phyloP scores from a whole-genome alignment of 2,113 vertebrate species.

The Esox niger region DNA sequence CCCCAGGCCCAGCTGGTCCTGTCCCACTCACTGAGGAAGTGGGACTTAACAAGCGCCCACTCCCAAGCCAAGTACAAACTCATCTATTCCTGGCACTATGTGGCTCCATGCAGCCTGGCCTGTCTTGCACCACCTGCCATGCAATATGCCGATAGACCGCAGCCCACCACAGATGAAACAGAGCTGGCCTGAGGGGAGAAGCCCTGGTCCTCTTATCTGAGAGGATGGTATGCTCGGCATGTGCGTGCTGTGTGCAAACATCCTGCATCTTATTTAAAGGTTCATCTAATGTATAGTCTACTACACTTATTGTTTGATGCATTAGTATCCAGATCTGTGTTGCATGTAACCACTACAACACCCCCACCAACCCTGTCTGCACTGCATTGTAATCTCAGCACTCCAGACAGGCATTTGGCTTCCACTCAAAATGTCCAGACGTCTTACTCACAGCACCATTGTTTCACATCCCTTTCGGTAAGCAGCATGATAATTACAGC shows the following conservation, averaged over 20 bases:
- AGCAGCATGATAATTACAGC: constrained; percentile 58
- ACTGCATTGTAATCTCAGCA: constrained; percentile 43
- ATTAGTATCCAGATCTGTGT: no score
- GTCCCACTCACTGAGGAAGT: background rate
- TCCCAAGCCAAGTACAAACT: background rate
- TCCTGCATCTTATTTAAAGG: no score
- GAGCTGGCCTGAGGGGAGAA: background rate
- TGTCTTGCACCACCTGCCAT: background rate
- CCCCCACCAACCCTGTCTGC: background rate
- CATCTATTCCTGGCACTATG: background rate
- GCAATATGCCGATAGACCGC: background rate
- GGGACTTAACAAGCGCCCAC: background rate
- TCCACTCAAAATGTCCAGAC: constrained; percentile 68
- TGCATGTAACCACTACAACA: no score
- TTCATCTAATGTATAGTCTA: no score
- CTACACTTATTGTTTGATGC: no score
- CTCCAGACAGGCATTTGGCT: constrained; percentile 70
- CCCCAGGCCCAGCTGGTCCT: background rate
- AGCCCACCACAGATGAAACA: background rate
- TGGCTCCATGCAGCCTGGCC: background rate
- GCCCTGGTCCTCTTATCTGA: no score
- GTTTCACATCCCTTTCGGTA: constrained; percentile 65
- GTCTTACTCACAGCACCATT: constrained; percentile 71
- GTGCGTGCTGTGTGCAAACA: no score
- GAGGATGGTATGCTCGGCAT: no score